Percentiles rank a stretch among this genome's conserved stretches.
Conservation (phyloP, 1,140 invertebrate genomes). For the Bombus affinis region DNA sequence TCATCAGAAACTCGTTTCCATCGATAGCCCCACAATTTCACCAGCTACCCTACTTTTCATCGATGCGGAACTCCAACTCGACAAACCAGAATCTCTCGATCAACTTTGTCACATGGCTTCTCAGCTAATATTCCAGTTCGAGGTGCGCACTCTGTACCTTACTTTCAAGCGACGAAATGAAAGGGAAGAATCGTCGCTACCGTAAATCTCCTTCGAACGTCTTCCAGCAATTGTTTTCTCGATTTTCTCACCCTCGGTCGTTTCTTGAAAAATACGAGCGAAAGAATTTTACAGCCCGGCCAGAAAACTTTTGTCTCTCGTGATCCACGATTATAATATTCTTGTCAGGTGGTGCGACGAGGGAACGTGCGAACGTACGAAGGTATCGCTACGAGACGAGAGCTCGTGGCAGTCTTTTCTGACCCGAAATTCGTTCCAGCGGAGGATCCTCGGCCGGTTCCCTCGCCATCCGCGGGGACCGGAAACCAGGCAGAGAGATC, state of each 20-base stretch:
- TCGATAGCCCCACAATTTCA: neutral
- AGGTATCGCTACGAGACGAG: slow-evolving; percentile 20
- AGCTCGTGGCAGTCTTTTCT: slow-evolving; percentile 2
- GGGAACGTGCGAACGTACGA: neutral
- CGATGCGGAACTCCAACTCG: neutral
- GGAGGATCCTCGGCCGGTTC: neutral
- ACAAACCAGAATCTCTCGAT: neutral
- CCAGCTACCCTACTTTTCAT: too few species aligned
- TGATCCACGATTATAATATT: slow-evolving; percentile 60
- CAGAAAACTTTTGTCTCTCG: neutral
- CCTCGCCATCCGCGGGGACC: slow-evolving; percentile 45
- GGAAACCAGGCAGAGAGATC: slow-evolving; percentile 49
- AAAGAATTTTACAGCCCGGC: too few species aligned
- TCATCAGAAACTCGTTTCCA: neutral
- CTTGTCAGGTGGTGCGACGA: slow-evolving; percentile 52
- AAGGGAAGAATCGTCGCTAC: neutral
- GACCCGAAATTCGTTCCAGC: slow-evolving; percentile 56
- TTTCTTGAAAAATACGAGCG: neutral
- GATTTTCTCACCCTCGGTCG: neutral
- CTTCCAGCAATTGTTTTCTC: slow-evolving; percentile 6
- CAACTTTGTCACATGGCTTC: neutral
- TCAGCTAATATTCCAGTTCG: slow-evolving; percentile 7
- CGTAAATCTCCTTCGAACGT: neutral
- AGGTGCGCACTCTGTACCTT: neutral
- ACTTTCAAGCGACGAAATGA: neutral